These are phyloP conservation scores for Drosophila athabasca DNA, from an alignment of 1,140 invertebrate genomes.

Conservation along the genomic window DNA sequence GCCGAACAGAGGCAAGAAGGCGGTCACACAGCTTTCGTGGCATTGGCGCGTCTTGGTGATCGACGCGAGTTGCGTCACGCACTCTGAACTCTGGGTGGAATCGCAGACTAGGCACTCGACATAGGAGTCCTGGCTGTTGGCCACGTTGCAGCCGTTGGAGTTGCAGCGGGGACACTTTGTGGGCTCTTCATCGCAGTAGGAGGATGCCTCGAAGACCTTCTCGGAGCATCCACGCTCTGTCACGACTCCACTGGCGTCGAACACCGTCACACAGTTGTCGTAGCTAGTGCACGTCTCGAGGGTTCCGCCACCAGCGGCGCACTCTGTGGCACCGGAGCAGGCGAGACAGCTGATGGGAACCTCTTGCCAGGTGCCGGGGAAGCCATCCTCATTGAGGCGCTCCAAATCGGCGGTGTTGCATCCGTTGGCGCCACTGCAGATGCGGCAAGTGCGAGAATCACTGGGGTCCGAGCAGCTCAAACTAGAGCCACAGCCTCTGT, in stretches of 20 bases:
- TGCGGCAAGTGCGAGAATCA: slow-evolving; percentile 58
- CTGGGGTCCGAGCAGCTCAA: slow-evolving; percentile 57
- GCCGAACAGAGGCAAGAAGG: slow-evolving; percentile 46
- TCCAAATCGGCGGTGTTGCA: slow-evolving; percentile 74
- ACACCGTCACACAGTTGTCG: slow-evolving; percentile 73
- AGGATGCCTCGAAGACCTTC: slow-evolving; percentile 21
- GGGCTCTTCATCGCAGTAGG: slow-evolving; percentile 54
- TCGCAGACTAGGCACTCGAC: slow-evolving; percentile 71
- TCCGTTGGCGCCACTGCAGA: slow-evolving; percentile 39
- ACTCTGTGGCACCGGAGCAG: slow-evolving; percentile 36
- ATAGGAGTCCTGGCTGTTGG: slow-evolving; percentile 49
- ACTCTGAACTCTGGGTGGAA: slow-evolving; percentile 46
- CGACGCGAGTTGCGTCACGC: slow-evolving; percentile 20
- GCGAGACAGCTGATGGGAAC: slow-evolving; percentile 59
- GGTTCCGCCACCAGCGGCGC: slow-evolving; percentile 26
- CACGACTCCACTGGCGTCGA: slow-evolving; percentile 49
- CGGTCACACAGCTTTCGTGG: slow-evolving; percentile 62
- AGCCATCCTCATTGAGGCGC: slow-evolving; percentile 42
- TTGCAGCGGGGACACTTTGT: slow-evolving; percentile 70
- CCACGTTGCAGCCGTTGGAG: slow-evolving; percentile 75
- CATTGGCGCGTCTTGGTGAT: slow-evolving; percentile 59
- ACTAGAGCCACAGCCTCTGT: slow-evolving; percentile 65
- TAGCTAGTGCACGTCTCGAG: slow-evolving; percentile 37
- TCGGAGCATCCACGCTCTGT: slow-evolving; percentile 61
- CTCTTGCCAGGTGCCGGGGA: slow-evolving; percentile 67